Evolutionary conservation across 2,797 vertebrate genomes (phyloP).

Genomic region (Semaprochilodus insignis): DNA sequence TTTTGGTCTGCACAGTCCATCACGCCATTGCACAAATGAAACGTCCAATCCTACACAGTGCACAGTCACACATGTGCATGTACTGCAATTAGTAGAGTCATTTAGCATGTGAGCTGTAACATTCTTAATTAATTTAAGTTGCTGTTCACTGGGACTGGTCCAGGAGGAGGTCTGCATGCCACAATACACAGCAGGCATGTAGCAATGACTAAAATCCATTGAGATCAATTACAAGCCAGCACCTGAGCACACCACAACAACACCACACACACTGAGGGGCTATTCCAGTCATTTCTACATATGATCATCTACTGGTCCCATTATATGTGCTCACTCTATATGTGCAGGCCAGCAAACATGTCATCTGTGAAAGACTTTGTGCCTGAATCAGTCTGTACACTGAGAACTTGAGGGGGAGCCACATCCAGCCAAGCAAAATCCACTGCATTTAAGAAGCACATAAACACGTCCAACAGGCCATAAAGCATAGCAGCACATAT

Average conservation of each 20-base stretch:
- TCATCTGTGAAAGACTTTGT: neutral
- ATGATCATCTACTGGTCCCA: neutral
- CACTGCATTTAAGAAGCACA: neutral
- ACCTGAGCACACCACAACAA: conserved; percentile 50
- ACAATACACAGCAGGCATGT: conserved; percentile 51
- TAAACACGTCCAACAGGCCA: neutral
- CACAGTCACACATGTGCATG: neutral
- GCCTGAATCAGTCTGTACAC: neutral
- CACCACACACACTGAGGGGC: neutral
- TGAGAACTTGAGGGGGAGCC: neutral
- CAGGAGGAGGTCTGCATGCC: conserved; percentile 48
- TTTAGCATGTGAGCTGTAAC: conserved; percentile 28
- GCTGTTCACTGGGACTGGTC: conserved; percentile 38
- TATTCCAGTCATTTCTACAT: conserved; percentile 2
- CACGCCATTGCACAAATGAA: neutral
- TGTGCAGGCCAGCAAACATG: neutral
- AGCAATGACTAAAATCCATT: conserved; percentile 45
- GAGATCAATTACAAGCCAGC: conserved; percentile 56
- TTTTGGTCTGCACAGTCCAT: neutral
- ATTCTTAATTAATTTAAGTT: conserved; percentile 51
- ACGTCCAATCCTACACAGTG: neutral
- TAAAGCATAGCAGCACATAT: neutral
- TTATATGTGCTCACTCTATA: neutral
- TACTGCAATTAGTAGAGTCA: conserved; percentile 26
- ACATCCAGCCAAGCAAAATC: neutral